A percentile compares a stretch with the other conserved stretches of the same genome.
Evolutionary conservation across 2,888 invertebrate species (phyloP).

Genomic region (Euproctis similis): DNA sequence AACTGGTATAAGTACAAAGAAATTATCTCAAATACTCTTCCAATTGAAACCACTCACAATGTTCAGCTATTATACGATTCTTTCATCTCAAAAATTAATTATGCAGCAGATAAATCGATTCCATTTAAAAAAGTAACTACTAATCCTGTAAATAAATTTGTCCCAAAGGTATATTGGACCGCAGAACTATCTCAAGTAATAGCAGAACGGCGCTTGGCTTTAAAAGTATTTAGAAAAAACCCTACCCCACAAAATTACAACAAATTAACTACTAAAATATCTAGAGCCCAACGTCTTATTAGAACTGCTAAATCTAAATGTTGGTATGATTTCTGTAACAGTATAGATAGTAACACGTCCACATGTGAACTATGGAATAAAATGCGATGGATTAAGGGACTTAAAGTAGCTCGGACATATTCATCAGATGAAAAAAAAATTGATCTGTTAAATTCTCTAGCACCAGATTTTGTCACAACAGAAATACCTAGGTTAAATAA

Average conservation of each 20-base stretch:
- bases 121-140: too few relatives aligned
- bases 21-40: neutral
- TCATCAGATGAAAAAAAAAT: too few relatives aligned
- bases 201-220: constrained; percentile 1
- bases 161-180: neutral
- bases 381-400: neutral
- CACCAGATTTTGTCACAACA: neutral
- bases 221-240: neutral
- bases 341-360: neutral
- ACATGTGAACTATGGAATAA: neutral
- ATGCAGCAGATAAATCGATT: too few relatives aligned
- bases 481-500: neutral
- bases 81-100: too few relatives aligned
- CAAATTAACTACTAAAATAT: too few relatives aligned
- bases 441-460: too few relatives aligned
- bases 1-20: constrained; percentile 1
- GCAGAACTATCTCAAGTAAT: neutral
- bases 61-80: too few relatives aligned
- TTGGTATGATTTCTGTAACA: neutral
- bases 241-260: neutral
- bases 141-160: too few relatives aligned
- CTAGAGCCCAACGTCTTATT: too few relatives aligned
- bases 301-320: neutral
- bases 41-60: too few relatives aligned
- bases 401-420: neutral